These are phyloP conservation scores for Amaurobius ferox DNA, from an alignment of 2,888 invertebrate species.

Conservation along the genomic window DNA sequence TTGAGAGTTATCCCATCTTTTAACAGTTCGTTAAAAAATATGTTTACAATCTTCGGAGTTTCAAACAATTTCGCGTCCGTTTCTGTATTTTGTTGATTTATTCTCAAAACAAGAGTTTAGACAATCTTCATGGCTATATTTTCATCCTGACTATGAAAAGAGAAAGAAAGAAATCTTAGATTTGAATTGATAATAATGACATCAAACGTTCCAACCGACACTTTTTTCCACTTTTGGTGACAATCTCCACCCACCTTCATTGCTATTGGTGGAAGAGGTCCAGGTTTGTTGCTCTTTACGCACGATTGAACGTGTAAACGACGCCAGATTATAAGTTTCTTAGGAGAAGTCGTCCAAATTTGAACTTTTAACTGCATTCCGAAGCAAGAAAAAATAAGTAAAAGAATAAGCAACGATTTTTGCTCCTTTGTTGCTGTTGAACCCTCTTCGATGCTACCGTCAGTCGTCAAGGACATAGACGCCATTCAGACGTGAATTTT, in stretches of 20 bases:
- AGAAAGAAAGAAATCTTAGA: neutral
- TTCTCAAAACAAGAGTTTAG: too few relatives aligned
- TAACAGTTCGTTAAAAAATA: neutral
- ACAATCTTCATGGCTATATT: neutral
- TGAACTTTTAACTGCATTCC: conserved; percentile 68
- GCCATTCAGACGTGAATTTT: conserved; percentile 48
- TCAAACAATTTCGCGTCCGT: too few relatives aligned
- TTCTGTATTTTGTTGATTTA: neutral
- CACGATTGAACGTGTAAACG: conserved; percentile 51
- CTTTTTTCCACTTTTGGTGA: conserved; percentile 44
- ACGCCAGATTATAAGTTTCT: conserved; percentile 63
- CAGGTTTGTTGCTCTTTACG: conserved; percentile 66
- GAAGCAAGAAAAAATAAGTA: conserved; percentile 15
- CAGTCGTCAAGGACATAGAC: conserved; percentile 59
- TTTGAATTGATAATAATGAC: conserved; percentile 34
- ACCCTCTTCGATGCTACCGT: conserved; percentile 27
- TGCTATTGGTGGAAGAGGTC: conserved; percentile 39
- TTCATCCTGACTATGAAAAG: neutral
- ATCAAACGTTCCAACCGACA: conserved; percentile 38
- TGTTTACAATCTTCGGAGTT: neutral
- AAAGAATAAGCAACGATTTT: conserved; percentile 17
- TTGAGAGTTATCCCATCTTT: neutral
- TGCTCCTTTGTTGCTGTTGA: conserved; percentile 37
- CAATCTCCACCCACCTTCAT: conserved; percentile 37
- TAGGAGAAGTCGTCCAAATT: conserved; percentile 53